Conservation (phyloP, 2,888 invertebrate species). For the Lutraria lutraria region DNA sequence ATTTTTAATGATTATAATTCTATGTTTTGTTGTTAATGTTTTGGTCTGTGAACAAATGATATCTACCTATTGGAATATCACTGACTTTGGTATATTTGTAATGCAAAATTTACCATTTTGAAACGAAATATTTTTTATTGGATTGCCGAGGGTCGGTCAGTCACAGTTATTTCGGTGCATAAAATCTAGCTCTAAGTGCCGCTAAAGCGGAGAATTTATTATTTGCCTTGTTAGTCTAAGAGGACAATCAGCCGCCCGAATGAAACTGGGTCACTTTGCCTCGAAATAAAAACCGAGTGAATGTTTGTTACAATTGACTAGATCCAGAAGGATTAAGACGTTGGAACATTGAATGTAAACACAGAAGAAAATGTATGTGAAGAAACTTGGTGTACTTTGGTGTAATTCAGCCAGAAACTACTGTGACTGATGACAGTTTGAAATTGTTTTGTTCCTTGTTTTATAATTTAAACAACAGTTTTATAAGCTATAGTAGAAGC, state of each 20-base stretch:
- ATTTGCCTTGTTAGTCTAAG: neutral
- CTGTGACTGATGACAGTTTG: neutral
- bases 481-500: neutral
- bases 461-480: neutral
- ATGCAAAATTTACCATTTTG: neutral
- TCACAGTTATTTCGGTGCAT: neutral
- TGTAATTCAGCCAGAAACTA: neutral
- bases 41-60: neutral
- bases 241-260: neutral
- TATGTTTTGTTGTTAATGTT: neutral
- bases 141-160: neutral
- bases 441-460: neutral
- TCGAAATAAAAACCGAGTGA: neutral
- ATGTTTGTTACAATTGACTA: neutral
- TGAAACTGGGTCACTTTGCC: neutral
- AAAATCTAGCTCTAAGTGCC: neutral
- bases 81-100: neutral
- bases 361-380: neutral
- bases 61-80: conserved; percentile 15
- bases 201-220: neutral
- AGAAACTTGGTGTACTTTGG: neutral
- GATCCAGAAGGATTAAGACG: neutral
- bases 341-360: neutral
- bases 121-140: neutral
- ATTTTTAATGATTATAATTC: conserved; percentile 37